Evolutionary conservation across 2,888 invertebrate genomes (phyloP).

Genomic region (Cephus pulcher): DNA sequence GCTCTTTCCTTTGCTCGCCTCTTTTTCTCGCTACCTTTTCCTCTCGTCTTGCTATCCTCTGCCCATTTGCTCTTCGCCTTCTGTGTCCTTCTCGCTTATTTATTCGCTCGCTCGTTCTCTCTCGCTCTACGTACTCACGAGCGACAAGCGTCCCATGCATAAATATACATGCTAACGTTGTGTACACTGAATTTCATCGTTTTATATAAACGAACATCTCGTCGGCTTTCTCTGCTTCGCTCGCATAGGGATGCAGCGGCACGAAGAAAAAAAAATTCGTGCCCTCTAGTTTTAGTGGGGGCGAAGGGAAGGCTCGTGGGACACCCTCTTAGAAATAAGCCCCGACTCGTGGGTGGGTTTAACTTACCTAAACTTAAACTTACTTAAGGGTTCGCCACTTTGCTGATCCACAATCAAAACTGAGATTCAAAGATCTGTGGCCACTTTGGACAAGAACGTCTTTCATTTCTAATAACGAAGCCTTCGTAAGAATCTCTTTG

Average conservation of each 20-base stretch:
- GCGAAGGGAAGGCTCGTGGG: not conserved
- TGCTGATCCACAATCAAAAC: not conserved
- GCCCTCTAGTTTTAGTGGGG: constrained; percentile 14
- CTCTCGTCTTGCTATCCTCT: not conserved
- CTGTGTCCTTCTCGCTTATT: not conserved
- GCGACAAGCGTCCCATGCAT: constrained; percentile 38
- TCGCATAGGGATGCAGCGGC: constrained; percentile 1
- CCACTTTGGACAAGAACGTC: not conserved
- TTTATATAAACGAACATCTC: constrained; percentile 32
- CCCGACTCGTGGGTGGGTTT: not conserved
- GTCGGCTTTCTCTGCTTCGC: constrained; percentile 8
- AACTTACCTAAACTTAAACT: not conserved
- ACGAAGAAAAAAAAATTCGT: not conserved
- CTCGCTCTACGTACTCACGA: constrained; percentile 9
- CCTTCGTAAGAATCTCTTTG: not conserved
- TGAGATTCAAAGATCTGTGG: not conserved
- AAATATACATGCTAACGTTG: constrained; percentile 44
- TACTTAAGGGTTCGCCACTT: not conserved
- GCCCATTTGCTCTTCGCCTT: not conserved
- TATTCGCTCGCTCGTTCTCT: not conserved
- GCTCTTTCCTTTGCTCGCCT: not conserved
- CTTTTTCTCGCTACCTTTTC: not conserved
- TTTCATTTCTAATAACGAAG: not conserved
- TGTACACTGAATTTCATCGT: constrained; percentile 42
- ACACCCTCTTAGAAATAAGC: constrained; percentile 13